Evolutionary conservation across 1,140 invertebrate genomes (phyloP), one percentile per base, ranked within the genome.

Genomic region (Oedothorax gibbosus): DNA sequence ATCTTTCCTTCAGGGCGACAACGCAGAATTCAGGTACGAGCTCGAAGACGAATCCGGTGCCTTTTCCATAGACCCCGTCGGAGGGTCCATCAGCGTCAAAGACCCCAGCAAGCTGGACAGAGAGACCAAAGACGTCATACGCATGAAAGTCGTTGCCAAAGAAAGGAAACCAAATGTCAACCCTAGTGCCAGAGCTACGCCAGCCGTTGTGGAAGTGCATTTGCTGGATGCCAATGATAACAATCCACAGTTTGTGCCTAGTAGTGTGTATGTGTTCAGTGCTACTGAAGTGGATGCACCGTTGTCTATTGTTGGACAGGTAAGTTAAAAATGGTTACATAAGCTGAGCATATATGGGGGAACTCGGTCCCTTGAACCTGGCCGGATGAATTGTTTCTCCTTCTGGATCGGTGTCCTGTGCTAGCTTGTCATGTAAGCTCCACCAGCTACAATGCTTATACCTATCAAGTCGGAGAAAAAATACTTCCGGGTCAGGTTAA

Each of bases 151-250:
- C 8, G 65, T 86, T 6, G 85, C 85, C 56, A 76, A 72, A 62
- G 88, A 88, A 82, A 69, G 71, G 18, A 88, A 88, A 62, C 88
- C 88, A n/a, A 88, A 88, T 68, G 85, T 88, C 20, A 87, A 88
- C 75, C 87, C 88, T 3, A 87, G 87, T 66, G 76, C 66, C 20
- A 86, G 86, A 64, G 57, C 81, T 54, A 81, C 53, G 7, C 71
- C 72, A 20, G 87, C 87, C 0, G 65, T 80, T 0, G 87, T 88
- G 7, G 85, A 88, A 90, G 94, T 96, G 0, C 95, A 94, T 0
- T 88, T 97, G 20, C 90, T 96, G 0, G 96, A 96, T 89, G 94
- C 95, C 10, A 97, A 96, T 89, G 95, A 96, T 85, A 96, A 96
- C 88, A 96, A 95, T 85, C 95, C 95, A 0, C 93, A 93, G 10